These are phyloP conservation scores for Megaceryle alcyon DNA, from an alignment of 2,797 vertebrate species.

Conservation along the genomic window DNA sequence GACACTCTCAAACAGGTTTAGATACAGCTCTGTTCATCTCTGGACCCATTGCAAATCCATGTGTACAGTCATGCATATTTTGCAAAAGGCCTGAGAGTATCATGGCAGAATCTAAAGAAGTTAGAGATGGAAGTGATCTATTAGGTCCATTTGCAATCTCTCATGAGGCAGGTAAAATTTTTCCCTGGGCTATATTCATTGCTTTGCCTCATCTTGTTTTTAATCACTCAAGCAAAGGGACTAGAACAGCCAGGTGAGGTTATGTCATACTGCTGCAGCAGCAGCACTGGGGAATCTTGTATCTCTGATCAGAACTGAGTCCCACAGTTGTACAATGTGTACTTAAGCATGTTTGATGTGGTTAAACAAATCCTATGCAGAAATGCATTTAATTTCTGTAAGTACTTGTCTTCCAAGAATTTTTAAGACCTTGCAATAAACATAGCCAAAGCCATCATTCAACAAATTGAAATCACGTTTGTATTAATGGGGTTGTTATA, in stretches of 20 bases:
- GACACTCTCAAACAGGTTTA: neutral
- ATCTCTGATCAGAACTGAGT: slow-evolving; percentile 25
- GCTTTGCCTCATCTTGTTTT: slow-evolving; percentile 45
- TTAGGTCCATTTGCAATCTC: slow-evolving; percentile 16
- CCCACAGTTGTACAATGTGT: slow-evolving; percentile 1
- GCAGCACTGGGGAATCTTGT: neutral
- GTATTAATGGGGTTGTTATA: slow-evolving; percentile 47
- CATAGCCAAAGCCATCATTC: slow-evolving; percentile 66
- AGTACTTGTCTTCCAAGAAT: slow-evolving; percentile 60
- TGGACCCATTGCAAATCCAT: neutral
- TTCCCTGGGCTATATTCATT: slow-evolving; percentile 28
- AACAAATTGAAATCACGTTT: slow-evolving; percentile 68
- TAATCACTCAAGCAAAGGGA: slow-evolving; percentile 49
- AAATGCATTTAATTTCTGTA: slow-evolving; percentile 61
- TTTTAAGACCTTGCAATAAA: slow-evolving; percentile 70
- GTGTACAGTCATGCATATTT: neutral
- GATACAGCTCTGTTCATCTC: neutral
- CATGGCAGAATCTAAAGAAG: slow-evolving; percentile 7
- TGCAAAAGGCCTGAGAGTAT: slow-evolving; percentile 12
- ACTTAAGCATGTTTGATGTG: slow-evolving; percentile 36
- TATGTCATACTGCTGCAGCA: slow-evolving; percentile 34
- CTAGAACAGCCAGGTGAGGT: slow-evolving; percentile 11
- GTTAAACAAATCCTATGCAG: slow-evolving; percentile 61
- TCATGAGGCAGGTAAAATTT: slow-evolving; percentile 5
- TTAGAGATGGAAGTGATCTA: slow-evolving; percentile 28